These are phyloP conservation scores for Chinchilla lanigera DNA, from an alignment of 2,113 vertebrate species.

Conservation along the genomic window DNA sequence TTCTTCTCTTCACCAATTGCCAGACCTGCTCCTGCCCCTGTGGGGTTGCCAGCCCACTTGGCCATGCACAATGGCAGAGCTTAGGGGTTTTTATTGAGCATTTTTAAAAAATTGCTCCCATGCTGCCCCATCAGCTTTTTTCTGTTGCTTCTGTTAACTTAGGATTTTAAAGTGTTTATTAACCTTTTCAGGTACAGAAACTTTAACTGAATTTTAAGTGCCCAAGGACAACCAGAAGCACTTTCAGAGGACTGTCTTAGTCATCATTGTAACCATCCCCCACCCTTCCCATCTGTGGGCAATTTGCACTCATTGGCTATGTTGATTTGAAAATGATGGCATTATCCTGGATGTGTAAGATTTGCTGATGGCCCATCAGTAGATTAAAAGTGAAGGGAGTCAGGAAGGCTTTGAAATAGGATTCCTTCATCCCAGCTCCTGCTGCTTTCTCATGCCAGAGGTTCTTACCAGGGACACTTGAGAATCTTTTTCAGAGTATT, in stretches of 20 bases:
- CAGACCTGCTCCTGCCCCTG: background rate
- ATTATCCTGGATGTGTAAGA: background rate
- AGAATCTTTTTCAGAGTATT: background rate
- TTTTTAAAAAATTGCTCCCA: background rate
- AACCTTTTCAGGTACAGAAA: background rate
- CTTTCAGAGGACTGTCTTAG: background rate
- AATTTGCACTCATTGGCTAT: background rate
- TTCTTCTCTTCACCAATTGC: background rate
- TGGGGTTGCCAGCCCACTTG: background rate
- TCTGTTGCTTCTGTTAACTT: background rate
- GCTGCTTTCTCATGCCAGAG: background rate
- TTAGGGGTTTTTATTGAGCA: background rate
- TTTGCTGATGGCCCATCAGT: background rate
- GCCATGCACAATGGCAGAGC: background rate
- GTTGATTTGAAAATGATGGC: conserved; percentile 40
- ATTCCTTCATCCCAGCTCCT: background rate
- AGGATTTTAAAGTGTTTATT: conserved; percentile 8
- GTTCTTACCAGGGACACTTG: background rate
- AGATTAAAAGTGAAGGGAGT: background rate
- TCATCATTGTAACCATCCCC: background rate
- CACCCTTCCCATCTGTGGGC: background rate
- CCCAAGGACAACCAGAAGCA: background rate
- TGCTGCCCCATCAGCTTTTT: background rate
- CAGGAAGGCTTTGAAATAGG: background rate
- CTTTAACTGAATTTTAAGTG: background rate